A percentile compares a stretch with the other conserved stretches of the same genome.
Evolutionary conservation across 2,797 vertebrate species (phyloP).

Genomic region (Melanotaenia pygmaea): DNA sequence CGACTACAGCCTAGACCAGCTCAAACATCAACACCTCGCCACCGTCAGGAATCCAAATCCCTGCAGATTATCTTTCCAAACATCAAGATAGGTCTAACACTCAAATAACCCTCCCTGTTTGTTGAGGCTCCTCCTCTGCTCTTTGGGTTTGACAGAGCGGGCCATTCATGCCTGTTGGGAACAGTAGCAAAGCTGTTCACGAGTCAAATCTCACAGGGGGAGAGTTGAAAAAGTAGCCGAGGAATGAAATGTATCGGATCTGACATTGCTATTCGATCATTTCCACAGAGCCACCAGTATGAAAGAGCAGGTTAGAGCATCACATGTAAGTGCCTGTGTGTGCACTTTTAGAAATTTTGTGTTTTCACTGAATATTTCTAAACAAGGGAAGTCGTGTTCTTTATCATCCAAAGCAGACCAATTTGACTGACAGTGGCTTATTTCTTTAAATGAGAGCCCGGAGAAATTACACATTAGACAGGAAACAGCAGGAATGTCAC

Average conservation of each 20-base stretch:
- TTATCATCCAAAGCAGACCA: background rate
- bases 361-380: background rate
- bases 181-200: slow-evolving; percentile 76
- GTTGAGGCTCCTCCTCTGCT: slow-evolving; percentile 48
- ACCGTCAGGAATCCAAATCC: slow-evolving; percentile 74
- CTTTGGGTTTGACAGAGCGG: slow-evolving; percentile 61
- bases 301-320: slow-evolving; percentile 8
- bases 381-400: background rate
- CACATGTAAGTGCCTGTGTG: background rate
- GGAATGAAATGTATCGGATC: slow-evolving; percentile 54
- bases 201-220: slow-evolving; percentile 44
- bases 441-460: slow-evolving; percentile 29
- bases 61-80: slow-evolving; percentile 79
- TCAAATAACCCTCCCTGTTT: slow-evolving; percentile 54
- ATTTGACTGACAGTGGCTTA: background rate
- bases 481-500: background rate
- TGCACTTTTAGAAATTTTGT: background rate
- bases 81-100: slow-evolving; percentile 64
- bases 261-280: slow-evolving; percentile 52
- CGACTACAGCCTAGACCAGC: slow-evolving; percentile 53
- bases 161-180: slow-evolving; percentile 75
- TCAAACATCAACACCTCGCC: slow-evolving; percentile 78
- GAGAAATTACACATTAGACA: background rate
- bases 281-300: slow-evolving; percentile 62
- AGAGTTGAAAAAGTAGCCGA: slow-evolving; percentile 46